These are phyloP conservation scores for Protobothrops mucrosquamatus DNA, from an alignment of 2,113 vertebrate genomes.

Conservation along the genomic window DNA sequence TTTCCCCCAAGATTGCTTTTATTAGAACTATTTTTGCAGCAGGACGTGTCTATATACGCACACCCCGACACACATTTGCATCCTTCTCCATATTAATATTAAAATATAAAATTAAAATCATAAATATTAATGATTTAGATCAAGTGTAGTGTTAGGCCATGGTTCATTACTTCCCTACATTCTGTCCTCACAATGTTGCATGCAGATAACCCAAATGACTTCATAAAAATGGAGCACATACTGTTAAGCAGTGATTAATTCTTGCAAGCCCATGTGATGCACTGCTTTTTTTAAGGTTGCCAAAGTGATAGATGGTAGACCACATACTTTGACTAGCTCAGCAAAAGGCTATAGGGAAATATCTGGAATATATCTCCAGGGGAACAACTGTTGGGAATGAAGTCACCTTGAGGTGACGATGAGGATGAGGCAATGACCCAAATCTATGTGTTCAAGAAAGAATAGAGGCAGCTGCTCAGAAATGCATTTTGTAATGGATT, in stretches of 20 bases:
- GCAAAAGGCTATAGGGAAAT: slow-evolving; percentile 60
- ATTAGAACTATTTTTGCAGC: background rate
- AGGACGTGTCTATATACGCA: background rate
- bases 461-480: background rate
- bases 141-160: slow-evolving; percentile 42
- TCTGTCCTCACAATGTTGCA: slow-evolving; percentile 47
- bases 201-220: slow-evolving; percentile 65
- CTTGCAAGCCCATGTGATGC: slow-evolving; percentile 54
- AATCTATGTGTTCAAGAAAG: slow-evolving; percentile 22
- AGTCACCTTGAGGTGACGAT: slow-evolving; percentile 62
- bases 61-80: background rate
- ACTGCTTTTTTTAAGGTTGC: slow-evolving; percentile 64
- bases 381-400: slow-evolving; percentile 49
- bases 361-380: slow-evolving; percentile 44
- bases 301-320: slow-evolving; percentile 66
- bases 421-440: slow-evolving; percentile 32
- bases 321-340: slow-evolving; percentile 58
- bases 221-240: slow-evolving; percentile 66
- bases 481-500: slow-evolving; percentile 5
- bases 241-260: slow-evolving; percentile 77
- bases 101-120: background rate
- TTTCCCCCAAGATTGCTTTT: background rate
- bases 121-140: slow-evolving; percentile 38
- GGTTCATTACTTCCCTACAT: slow-evolving; percentile 64
- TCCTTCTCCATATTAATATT: background rate